phyloP scores from a whole-genome alignment of 2,113 vertebrate species.

The Cyprinus carpio region DNA sequence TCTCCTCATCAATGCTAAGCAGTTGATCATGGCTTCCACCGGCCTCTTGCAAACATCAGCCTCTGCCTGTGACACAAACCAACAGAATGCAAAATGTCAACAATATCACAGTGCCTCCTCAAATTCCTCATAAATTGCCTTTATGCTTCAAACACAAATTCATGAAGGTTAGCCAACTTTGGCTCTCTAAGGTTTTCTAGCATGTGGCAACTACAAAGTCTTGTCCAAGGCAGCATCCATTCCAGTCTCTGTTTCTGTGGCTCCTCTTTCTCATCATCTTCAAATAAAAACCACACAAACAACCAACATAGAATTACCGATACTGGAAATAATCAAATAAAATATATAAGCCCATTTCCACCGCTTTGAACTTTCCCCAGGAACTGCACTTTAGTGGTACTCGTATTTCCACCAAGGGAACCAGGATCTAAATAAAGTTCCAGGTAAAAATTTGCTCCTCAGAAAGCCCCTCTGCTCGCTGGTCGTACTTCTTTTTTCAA shows the following conservation, averaged over 20 bases:
- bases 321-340: no score
- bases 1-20: constrained; percentile 82
- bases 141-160: neutral
- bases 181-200: constrained; percentile 86
- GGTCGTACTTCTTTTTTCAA: no score
- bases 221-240: constrained; percentile 82
- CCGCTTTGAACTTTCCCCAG: no score
- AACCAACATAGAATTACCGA: neutral
- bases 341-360: no score
- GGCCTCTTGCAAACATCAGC: constrained; percentile 84
- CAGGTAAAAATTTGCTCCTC: no score
- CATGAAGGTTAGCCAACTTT: neutral
- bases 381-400: no score
- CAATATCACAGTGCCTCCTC: neutral
- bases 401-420: no score
- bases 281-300: constrained; percentile 46
- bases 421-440: no score
- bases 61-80: constrained; percentile 59
- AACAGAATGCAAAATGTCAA: neutral
- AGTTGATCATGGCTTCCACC: constrained; percentile 87
- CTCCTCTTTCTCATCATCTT: constrained; percentile 90
- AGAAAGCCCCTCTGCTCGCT: no score
- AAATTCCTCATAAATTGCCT: neutral
- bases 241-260: constrained; percentile 82
- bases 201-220: constrained; percentile 91